These are phyloP conservation scores for Heliconius nattereri DNA, from an alignment of 1,140 invertebrate genomes.

Conservation along the genomic window DNA sequence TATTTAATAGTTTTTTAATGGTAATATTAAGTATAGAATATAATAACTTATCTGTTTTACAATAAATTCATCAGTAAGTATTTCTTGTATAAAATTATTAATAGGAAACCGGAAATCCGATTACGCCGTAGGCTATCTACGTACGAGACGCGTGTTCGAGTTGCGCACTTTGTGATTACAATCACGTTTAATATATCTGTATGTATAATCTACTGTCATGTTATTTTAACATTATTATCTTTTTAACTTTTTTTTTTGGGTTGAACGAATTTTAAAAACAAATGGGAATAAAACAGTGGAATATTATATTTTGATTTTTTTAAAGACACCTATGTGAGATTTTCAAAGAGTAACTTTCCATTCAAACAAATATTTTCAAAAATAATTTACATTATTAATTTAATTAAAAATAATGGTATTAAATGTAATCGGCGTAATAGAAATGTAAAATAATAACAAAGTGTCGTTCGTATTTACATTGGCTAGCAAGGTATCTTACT, in stretches of 20 bases:
- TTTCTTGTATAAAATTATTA: slow-evolving; percentile 39
- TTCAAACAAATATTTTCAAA: too few species aligned
- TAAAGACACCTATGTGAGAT: too few species aligned
- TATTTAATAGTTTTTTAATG: background rate
- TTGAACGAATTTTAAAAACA: background rate
- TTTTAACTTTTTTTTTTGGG: background rate
- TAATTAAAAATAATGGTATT: too few species aligned
- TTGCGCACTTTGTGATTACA: slow-evolving; percentile 35
- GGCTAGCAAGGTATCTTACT: too few species aligned
- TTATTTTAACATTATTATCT: slow-evolving; percentile 27
- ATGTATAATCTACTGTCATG: slow-evolving; percentile 42
- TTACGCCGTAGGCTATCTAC: slow-evolving; percentile 45
- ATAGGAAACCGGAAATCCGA: slow-evolving; percentile 71
- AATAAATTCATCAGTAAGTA: too few species aligned
- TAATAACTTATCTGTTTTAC: background rate
- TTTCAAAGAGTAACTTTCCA: too few species aligned
- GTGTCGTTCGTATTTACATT: background rate
- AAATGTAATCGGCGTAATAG: too few species aligned
- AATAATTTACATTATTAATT: too few species aligned
- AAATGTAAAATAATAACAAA: too few species aligned
- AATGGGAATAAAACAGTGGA: background rate
- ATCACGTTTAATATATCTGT: slow-evolving; percentile 38
- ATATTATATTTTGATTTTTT: background rate
- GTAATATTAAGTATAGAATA: too few species aligned
- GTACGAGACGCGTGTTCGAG: slow-evolving; percentile 15